Base-by-base conservation (phyloP, 2,113 vertebrate genomes). In the Perca fluviatilis region DNA sequence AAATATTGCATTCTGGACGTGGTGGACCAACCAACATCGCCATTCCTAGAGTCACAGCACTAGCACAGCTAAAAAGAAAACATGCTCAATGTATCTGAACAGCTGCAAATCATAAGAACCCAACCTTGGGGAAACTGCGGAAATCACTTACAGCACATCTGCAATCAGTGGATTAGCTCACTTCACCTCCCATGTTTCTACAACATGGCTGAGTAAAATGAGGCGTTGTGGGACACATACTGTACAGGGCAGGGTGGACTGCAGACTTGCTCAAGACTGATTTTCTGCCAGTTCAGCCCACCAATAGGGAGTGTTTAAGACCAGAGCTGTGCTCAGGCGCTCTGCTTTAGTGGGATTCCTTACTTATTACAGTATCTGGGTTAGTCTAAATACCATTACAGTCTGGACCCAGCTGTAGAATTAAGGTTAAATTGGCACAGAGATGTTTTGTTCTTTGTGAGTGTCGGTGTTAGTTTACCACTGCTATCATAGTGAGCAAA, bases 331-430 rank as follows among this genome's bases (percentile, higher is more conserved):
- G 67, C 58, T 84, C 86, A 63, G 71, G 19, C 43, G 0, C 46
- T 82, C 54, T 43, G 61, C 63, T 84, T 83, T 50, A 23, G 43
- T 54, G 5, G 80, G 76, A 91, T 90, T 92, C 88, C 87, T 88
- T 8, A 64, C 86, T 82, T 61, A 82, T 88, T 91, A 89, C 80
- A 83, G 43, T 73, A 90, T 87, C 69, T 91, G 84, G 87, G 87
- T 90, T 86, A 83, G 60, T 61, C 73, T 57, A 56, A 79, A 61
- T 21, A 66, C 62, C 10, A 33, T n/a, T 71, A 77, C 57, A 77
- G 47, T 75, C 72, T 66, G 62, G 72, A 74, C 53, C 19, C 11
- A 64, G 60, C 75, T 67, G 74, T 7, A 77, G 53, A 85, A 68
- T 80, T 74, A 49, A 64, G 75, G 74, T 54, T 76, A 75, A 58